Percentiles rank a stretch among this genome's conserved stretches.
These are phyloP conservation scores for Bellardia bayeri DNA, from an alignment of 2,888 invertebrate species.

Conservation along the genomic window DNA sequence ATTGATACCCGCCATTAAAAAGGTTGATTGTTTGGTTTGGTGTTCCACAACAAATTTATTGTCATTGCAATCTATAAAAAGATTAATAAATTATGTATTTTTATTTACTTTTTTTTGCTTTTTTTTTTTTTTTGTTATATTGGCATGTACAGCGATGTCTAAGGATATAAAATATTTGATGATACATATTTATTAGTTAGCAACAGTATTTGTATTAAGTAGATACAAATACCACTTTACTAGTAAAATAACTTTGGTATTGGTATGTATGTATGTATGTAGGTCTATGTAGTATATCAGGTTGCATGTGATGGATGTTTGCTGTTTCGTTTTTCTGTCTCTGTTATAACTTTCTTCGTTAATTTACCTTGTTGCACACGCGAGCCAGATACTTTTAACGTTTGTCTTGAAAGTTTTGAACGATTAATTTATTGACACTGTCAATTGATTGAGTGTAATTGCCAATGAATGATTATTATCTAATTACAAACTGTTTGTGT, in stretches of 20 bases:
- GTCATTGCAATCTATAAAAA: slow-evolving; percentile 66
- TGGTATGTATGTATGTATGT: too few relatives aligned
- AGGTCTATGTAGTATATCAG: slow-evolving; percentile 46
- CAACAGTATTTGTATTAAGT: background rate
- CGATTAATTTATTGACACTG: slow-evolving; percentile 72
- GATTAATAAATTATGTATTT: slow-evolving; percentile 72
- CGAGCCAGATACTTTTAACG: slow-evolving; percentile 33
- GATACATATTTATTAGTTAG: slow-evolving; percentile 41
- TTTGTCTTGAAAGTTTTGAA: slow-evolving; percentile 42
- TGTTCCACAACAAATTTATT: slow-evolving; percentile 58
- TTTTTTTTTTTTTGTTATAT: background rate
- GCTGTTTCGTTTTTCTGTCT: background rate
- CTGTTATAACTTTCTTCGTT: slow-evolving; percentile 9
- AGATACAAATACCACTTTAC: background rate
- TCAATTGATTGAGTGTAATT: slow-evolving; percentile 72
- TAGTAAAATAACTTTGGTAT: too few relatives aligned
- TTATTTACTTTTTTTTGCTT: slow-evolving; percentile 24
- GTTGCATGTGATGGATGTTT: slow-evolving; percentile 69
- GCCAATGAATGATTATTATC: slow-evolving; percentile 71
- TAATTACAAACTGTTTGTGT: slow-evolving; percentile 57
- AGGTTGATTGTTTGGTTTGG: slow-evolving; percentile 56
- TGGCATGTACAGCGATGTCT: background rate
- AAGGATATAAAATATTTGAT: slow-evolving; percentile 42
- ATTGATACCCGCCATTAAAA: slow-evolving; percentile 68
- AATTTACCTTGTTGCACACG: slow-evolving; percentile 60